These are phyloP conservation scores for Archips xylosteana DNA, from an alignment of 2,888 invertebrate genomes.

Conservation along the genomic window DNA sequence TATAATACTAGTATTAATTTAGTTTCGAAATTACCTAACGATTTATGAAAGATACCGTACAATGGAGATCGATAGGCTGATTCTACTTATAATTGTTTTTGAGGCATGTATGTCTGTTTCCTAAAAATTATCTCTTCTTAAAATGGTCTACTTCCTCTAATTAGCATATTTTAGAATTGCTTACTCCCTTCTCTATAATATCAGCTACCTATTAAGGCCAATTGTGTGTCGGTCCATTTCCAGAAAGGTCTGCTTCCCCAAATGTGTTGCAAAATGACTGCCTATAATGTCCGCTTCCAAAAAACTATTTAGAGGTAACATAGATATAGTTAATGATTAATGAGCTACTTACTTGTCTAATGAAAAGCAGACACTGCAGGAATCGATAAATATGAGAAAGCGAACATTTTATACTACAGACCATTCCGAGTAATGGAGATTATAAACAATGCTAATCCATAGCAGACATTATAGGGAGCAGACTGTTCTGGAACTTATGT, in stretches of 20 bases:
- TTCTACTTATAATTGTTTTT: slow-evolving; percentile 12
- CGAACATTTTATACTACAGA: neutral
- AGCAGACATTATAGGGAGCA: neutral
- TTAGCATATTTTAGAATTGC: too few species aligned
- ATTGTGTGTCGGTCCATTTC: neutral
- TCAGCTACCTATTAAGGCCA: neutral
- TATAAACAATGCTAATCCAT: neutral
- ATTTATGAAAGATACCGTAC: slow-evolving; percentile 39
- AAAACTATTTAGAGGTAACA: neutral
- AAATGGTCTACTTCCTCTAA: neutral
- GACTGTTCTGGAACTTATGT: neutral
- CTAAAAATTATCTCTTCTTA: neutral
- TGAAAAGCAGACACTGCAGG: neutral
- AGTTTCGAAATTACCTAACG: slow-evolving; percentile 23
- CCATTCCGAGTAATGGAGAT: neutral
- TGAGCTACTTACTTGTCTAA: neutral
- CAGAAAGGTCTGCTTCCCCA: neutral
- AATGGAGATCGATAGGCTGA: slow-evolving; percentile 39
- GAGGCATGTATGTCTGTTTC: neutral
- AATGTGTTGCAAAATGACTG: neutral
- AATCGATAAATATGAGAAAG: neutral
- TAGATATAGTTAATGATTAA: neutral
- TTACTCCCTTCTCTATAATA: neutral
- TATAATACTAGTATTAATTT: slow-evolving; percentile 48
- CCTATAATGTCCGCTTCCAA: neutral